Base-by-base conservation (phyloP, 2,797 vertebrate genomes). In the Helarctos malayanus region DNA sequence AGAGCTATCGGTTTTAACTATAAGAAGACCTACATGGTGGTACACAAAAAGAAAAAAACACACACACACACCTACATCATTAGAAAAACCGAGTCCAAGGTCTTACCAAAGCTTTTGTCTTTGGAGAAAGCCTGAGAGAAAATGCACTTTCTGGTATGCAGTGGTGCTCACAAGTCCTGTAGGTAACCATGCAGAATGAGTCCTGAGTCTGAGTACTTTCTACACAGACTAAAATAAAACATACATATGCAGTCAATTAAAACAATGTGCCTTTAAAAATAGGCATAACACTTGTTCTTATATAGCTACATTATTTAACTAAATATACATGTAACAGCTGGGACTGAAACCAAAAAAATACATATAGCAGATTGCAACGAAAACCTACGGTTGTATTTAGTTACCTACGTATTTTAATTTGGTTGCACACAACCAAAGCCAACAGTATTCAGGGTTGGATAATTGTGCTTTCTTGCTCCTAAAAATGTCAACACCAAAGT, bases 251-350 rank as follows among this genome's bases (percentile, higher is more conserved):
- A 92, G 52, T 85, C 61, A 96, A 41, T 87, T 96, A 95, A 95
- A 93, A 97, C 80, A 97, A 94, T 75, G 85, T 93, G 56, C 38
- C n/a, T 95, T 96, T 97, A 93, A 97, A 97, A 97, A 95, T 92
- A 96, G 83, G 57, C 73, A 79, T 38, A 83, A 63, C 96, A 94
- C 92, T 95, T 97, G 65, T 75, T 96, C 92, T 96, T 96, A 92
- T 78, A 96, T 81, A 93, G 93, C 69, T 91, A 94, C 61, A 88
- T 80, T 96, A 69, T 93, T 97, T 98, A 94, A 80, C 87, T 96
- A 98, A 96, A 97, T 92, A 97, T 97, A 93, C 35, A 92, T 83
- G 65, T 75, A 97, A 97, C 79, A 95, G 59, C 96, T 97, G 89
- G 87, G 59, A 95, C 83, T 84, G 57, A 97, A 96, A 81, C 49